Conservation (phyloP, 2,113 vertebrate species). For the Murina feae region DNA sequence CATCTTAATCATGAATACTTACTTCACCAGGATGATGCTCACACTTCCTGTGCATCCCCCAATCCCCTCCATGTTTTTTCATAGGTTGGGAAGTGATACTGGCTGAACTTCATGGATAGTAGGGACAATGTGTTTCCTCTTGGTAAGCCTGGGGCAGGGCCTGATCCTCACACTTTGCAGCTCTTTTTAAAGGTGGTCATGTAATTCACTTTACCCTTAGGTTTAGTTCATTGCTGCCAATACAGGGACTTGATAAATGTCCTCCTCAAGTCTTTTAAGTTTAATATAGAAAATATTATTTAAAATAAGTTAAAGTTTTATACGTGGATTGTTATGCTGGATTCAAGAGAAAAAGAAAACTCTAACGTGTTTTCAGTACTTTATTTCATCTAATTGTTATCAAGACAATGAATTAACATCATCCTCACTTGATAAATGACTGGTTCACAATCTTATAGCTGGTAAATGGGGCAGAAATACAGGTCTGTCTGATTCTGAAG, state of each 20-base stretch:
- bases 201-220: background rate
- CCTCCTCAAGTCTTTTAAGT: background rate
- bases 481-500: background rate
- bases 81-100: background rate
- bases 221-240: background rate
- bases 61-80: background rate
- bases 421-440: background rate
- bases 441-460: background rate
- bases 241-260: background rate
- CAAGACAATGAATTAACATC: background rate
- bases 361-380: background rate
- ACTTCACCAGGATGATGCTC: background rate
- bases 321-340: background rate
- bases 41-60: background rate
- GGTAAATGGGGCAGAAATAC: background rate
- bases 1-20: background rate
- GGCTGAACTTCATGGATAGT: background rate
- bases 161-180: background rate
- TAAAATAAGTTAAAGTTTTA: background rate
- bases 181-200: background rate
- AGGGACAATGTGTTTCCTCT: background rate
- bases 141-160: background rate
- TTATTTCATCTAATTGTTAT: background rate
- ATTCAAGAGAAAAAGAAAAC: background rate
- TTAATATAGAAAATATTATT: background rate